These are phyloP conservation scores for Dryomyza anilis DNA, from an alignment of 2,888 invertebrate species.

Conservation along the genomic window DNA sequence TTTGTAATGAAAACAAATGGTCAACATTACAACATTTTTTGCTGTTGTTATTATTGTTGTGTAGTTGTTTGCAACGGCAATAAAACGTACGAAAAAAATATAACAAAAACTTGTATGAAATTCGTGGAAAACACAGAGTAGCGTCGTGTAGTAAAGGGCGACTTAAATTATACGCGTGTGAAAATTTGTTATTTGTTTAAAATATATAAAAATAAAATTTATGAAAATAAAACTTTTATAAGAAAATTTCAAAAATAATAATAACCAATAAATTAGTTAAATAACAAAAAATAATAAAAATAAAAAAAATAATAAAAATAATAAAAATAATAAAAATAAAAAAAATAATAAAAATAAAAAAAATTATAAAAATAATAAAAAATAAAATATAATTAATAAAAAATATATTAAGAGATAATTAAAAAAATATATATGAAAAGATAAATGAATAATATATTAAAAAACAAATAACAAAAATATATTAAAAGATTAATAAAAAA, in stretches of 20 bases:
- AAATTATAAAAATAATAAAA: background rate
- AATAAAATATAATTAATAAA: constrained; percentile 3
- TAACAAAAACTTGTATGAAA: background rate
- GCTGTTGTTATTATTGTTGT: background rate
- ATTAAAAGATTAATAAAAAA: background rate
- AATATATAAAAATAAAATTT: background rate
- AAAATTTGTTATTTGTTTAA: background rate
- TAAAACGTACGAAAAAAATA: no score
- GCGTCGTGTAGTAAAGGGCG: no score
- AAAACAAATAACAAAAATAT: background rate
- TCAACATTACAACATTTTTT: background rate
- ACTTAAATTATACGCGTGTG: no score
- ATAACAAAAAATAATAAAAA: background rate
- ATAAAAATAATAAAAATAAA: background rate
- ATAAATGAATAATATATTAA: background rate
- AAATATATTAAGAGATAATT: background rate
- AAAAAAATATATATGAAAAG: background rate
- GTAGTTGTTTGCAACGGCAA: background rate
- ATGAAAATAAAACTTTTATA: background rate
- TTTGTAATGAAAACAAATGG: background rate
- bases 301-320: background rate
- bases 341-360: background rate
- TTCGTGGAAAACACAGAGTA: background rate
- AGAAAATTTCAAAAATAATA: background rate
- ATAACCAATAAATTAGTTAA: background rate